Evolutionary conservation across 2,797 vertebrate genomes (phyloP).

Genomic region (Pogoniulus pusillus): DNA sequence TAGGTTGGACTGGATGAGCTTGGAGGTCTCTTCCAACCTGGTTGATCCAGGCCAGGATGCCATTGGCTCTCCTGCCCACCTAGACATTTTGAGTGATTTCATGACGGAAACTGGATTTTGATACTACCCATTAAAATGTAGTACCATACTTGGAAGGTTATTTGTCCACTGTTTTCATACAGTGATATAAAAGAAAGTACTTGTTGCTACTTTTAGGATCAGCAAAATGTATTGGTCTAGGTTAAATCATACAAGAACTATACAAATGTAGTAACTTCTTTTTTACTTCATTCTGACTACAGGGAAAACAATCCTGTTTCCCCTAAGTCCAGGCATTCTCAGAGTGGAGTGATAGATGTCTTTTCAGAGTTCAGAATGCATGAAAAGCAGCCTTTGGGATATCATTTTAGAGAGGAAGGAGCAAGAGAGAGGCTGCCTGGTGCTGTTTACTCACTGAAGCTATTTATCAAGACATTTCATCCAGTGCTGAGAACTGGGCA

Average conservation of each 20-base stretch:
- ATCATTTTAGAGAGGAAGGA: neutral
- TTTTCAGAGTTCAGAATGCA: neutral
- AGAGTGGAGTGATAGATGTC: neutral
- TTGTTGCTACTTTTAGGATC: neutral
- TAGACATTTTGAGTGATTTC: no score
- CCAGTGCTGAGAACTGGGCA: neutral
- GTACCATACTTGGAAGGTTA: neutral
- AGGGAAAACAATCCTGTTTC: neutral
- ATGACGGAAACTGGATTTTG: neutral
- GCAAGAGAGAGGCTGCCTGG: neutral
- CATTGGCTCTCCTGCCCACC: no score
- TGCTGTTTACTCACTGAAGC: neutral
- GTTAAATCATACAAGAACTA: neutral
- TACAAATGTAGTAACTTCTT: neutral
- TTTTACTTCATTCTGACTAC: neutral
- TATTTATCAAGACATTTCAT: neutral
- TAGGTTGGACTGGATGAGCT: no score
- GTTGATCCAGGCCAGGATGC: no score
- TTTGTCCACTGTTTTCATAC: neutral
- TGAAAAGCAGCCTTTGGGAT: neutral
- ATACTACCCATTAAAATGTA: neutral
- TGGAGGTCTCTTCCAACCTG: no score
- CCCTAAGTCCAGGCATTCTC: neutral
- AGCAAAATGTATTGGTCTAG: neutral
- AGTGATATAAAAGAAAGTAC: neutral